Conservation (phyloP, 1,140 invertebrate species). For the Drosophila nasuta region DNA sequence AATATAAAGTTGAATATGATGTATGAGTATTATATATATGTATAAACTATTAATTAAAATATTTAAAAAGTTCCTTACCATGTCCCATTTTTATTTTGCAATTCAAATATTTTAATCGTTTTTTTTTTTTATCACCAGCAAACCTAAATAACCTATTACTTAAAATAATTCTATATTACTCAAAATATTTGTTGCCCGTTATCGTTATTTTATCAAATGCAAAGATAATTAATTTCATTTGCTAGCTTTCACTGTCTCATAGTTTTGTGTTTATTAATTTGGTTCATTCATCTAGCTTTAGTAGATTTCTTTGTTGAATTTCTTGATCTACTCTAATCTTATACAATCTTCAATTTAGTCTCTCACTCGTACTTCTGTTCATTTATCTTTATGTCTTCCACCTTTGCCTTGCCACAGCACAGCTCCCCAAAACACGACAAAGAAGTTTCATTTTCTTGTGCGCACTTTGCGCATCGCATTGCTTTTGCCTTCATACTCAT, state of each 20-base stretch:
- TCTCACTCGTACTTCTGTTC: neutral
- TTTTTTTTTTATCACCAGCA: too few species aligned
- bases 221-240: neutral
- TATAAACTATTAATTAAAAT: too few species aligned
- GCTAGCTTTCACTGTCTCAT: neutral
- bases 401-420: neutral
- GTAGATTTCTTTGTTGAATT: slow-evolving; percentile 8
- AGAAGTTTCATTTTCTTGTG: slow-evolving; percentile 16
- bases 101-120: too few species aligned
- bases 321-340: slow-evolving; percentile 18
- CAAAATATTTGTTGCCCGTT: too few species aligned
- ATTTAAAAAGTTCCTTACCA: too few species aligned
- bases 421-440: neutral
- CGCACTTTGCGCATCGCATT: slow-evolving; percentile 33
- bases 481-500: slow-evolving; percentile 52
- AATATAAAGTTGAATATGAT: too few species aligned
- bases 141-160: too few species aligned
- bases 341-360: slow-evolving; percentile 27
- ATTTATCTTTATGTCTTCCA: slow-evolving; percentile 26
- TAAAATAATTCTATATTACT: too few species aligned
- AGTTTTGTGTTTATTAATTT: slow-evolving; percentile 1
- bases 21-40: too few species aligned
- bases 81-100: too few species aligned
- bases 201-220: too few species aligned
- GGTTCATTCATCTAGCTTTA: slow-evolving; percentile 21